phyloP scores from a whole-genome alignment of 2,113 vertebrate genomes.

The Plotosus lineatus region DNA sequence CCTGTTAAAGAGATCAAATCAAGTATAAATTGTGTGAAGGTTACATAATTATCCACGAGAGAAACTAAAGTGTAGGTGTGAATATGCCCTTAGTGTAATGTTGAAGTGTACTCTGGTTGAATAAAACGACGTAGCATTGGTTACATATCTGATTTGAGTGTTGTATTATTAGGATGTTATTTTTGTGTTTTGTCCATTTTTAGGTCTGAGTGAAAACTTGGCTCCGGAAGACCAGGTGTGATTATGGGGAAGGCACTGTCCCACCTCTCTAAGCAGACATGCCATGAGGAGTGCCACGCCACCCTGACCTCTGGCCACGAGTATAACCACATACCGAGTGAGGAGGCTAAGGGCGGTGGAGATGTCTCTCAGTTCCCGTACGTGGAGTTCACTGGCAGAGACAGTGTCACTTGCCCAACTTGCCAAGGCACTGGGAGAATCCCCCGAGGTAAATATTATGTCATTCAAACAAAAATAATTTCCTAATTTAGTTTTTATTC shows the following conservation, averaged over 20 bases:
- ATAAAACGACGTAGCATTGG: not conserved
- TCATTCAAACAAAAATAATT: not conserved
- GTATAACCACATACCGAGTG: constrained; percentile 67
- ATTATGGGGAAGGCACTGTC: constrained; percentile 92
- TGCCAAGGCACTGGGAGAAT: constrained; percentile 97
- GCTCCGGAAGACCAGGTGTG: constrained; percentile 35
- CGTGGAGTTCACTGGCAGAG: constrained; percentile 95
- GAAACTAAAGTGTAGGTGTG: no score
- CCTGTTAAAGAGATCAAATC: no score
- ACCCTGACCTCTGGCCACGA: constrained; percentile 71
- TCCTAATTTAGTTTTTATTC: no score
- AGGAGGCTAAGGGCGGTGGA: constrained; percentile 80
- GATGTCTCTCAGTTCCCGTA: constrained; percentile 98
- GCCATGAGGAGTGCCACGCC: constrained; percentile 78
- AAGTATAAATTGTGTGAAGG: no score
- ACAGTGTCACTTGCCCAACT: constrained; percentile 95
- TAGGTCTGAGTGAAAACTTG: constrained; percentile 1
- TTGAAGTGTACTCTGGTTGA: not conserved
- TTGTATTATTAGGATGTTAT: not conserved
- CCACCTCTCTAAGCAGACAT: constrained; percentile 75
- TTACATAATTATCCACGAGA: no score
- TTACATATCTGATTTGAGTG: not conserved
- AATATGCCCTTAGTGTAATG: not conserved
- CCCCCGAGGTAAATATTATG: constrained; percentile 81
- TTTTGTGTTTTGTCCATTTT: not conserved